Evolutionary conservation across 2,797 vertebrate species (phyloP).

Genomic region (Atherinosoma microstoma): DNA sequence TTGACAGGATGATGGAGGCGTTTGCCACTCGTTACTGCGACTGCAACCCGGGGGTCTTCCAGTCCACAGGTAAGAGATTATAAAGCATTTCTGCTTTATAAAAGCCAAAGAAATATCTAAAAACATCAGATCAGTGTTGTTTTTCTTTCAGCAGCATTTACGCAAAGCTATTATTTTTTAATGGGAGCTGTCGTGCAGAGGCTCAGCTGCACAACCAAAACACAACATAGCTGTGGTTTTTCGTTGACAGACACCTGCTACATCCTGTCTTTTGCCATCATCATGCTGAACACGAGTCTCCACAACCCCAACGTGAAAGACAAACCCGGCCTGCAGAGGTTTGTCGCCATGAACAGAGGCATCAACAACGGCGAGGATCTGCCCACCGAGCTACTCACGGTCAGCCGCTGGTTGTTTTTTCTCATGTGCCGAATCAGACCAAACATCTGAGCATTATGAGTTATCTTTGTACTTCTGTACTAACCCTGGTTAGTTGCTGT

Average conservation of each 20-base stretch:
- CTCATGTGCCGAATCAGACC: not conserved
- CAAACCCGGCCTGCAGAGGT: slow-evolving; percentile 88
- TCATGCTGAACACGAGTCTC: slow-evolving; percentile 96
- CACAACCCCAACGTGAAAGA: slow-evolving; percentile 96
- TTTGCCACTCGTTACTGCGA: slow-evolving; percentile 92
- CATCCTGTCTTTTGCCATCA: slow-evolving; percentile 92
- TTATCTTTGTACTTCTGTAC: no score
- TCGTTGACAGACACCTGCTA: slow-evolving; percentile 91
- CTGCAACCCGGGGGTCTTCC: slow-evolving; percentile 91
- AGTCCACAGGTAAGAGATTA: slow-evolving; percentile 92
- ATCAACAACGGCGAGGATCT: slow-evolving; percentile 90
- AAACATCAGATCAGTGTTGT: slow-evolving; percentile 2
- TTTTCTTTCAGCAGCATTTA: slow-evolving; percentile 8
- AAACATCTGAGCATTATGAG: not conserved
- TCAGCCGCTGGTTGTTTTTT: slow-evolving; percentile 47
- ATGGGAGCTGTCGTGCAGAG: slow-evolving; percentile 8
- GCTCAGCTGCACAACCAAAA: not conserved
- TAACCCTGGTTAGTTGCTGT: not conserved
- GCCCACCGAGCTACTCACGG: slow-evolving; percentile 85
- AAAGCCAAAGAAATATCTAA: slow-evolving; percentile 7
- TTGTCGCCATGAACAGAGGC: slow-evolving; percentile 91
- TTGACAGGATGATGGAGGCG: slow-evolving; percentile 97
- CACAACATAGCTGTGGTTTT: slow-evolving; percentile 27
- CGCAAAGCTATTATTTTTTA: slow-evolving; percentile 24
- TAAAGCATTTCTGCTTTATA: not conserved